Evolutionary conservation across 2,113 vertebrate species (phyloP), one percentile per base, ranked within the genome.

Genomic region (Phocoena phocoena): DNA sequence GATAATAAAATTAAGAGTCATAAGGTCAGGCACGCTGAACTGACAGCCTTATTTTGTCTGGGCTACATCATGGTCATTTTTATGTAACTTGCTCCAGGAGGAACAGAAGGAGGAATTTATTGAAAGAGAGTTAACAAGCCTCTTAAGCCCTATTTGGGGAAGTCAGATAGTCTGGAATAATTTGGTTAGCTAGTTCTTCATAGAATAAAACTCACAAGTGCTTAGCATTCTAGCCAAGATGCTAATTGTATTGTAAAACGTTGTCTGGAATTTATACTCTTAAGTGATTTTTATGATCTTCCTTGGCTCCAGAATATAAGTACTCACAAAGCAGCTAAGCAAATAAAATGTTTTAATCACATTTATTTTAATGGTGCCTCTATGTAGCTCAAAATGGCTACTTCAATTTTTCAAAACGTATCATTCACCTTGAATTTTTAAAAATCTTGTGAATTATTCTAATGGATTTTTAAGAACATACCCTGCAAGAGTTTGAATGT

Each of bases 261-360:
- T 73, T 88, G 21, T 76, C 26, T 89, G 67, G 13, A 86, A 91
- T 86, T 58, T 85, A 71, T 93, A 33, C 7, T 76, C 18, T 96
- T 96, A 77, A 81, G 36, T 88, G 71, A 82, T 91, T 94, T 96
- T 96, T 96, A 95, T 96, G 58, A 88, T n/a, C 41, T 81, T 88
- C 88, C 21, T 74, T 73, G 18, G n/a, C 80, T 41, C 26, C 60
- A 85, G 17, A 77, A 71, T 88, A 76, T 36, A 93, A 84, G 62
- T 87, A 85, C 31, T 85, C 93, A 88, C 26, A 81, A 81, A 94
- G 41, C 1, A 90, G 38, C 28, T 90, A 88, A 82, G 25, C 65
- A 96, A 98, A 82, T 96, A 81, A 92, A 94, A 95, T 92, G 58
- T 76, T 73, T 95, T 95, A 95, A 84, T 96, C 26, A 91, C 9